Conservation (phyloP, 1,140 invertebrate genomes). For the Sycobia sp. region DNA sequence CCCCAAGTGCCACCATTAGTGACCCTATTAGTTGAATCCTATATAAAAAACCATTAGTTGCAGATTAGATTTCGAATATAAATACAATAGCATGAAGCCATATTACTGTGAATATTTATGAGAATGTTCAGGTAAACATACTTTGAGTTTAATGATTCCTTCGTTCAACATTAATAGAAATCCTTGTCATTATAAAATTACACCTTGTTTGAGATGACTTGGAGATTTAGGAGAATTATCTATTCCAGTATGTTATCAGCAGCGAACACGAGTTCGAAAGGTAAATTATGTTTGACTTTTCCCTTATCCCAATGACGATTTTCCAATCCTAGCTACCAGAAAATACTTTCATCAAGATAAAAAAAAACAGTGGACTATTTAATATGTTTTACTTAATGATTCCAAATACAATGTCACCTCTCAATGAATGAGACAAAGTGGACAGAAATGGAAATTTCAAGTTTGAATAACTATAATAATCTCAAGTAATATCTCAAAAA, state of each 20-base stretch:
- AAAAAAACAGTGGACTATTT: constrained; percentile 26
- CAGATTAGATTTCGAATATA: no score
- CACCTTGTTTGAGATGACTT: neutral
- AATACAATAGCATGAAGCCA: no score
- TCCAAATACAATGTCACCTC: constrained; percentile 3
- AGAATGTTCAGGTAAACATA: neutral
- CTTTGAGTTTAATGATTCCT: constrained; percentile 7
- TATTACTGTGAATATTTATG: no score
- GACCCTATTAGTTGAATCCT: no score
- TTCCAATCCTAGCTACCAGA: neutral
- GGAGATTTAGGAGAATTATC: neutral
- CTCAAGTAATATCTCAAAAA: no score
- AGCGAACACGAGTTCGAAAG: constrained; percentile 25
- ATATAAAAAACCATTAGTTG: no score
- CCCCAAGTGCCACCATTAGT: no score
- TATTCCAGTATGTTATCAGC: constrained; percentile 7
- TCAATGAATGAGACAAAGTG: constrained; percentile 29
- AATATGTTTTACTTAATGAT: neutral
- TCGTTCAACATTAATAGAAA: constrained; percentile 14
- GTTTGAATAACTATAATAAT: neutral
- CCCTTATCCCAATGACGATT: constrained; percentile 1
- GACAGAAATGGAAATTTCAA: constrained; percentile 12
- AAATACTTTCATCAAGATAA: constrained; percentile 11
- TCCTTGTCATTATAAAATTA: neutral
- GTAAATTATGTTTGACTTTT: constrained; percentile 28